Evolutionary conservation across 2,888 invertebrate genomes (phyloP), one percentile per base, ranked within the genome.

Genomic region (Dichetophora obliterata): DNA sequence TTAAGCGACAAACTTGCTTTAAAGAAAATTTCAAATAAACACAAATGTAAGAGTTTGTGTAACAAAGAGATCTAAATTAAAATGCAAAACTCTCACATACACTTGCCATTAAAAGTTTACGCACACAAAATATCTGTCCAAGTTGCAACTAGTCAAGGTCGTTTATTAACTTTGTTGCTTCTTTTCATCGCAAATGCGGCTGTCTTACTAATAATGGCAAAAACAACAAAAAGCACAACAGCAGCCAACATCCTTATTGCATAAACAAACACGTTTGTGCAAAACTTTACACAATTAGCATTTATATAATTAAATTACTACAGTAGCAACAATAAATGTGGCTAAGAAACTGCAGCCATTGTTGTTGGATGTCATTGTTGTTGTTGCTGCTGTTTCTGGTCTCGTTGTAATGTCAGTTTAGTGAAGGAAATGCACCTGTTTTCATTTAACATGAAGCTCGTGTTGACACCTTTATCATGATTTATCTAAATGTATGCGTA

Each of bases 401-500:
- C 31, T 54, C 31, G 31, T 27, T 24, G 8, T 68, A 27, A 27
- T 59, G 57, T 59, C 24, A 14, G 27, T 54, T 54, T 31, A 43
- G 50, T 27, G 19, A 65, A 63, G 37, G 71, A 63, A 52, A 31
- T 65, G 63, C 73, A 73, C 63, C 73, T 73, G 73, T 31, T 73
- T 73, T 73, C 63, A 31, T 65, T 73, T 73, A 73, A 65, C 73
- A 65, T 52, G 48, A 50, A 24, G 73, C 73, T 65, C 63, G 63
- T 73, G 73, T 73, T 73, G 73, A 73, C 73, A 73, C 73, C 73
- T 73, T 65, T 19, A 31, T 50, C 50, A 48, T 65, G 65, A 73
- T 65, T 73, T 48, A 5, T 31, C 24, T 43, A 27, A 6, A 8
- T 61, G 37, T 27, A 72, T 52, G 34, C 24, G n/a, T 34, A 9